Conservation (phyloP, 2,797 vertebrate genomes). For the Sparidentex hasta region DNA sequence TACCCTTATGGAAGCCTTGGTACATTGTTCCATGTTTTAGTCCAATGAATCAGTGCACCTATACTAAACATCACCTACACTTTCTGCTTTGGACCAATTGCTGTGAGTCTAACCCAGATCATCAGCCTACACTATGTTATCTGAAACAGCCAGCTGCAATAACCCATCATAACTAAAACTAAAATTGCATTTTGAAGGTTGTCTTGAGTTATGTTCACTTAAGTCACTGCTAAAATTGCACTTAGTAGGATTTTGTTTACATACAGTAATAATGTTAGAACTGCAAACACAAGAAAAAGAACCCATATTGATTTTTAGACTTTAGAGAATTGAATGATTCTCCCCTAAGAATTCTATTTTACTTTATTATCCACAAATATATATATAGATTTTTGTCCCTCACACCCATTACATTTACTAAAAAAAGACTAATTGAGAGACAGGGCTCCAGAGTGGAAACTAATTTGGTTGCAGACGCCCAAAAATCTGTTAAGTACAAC, state of each 20-base stretch:
- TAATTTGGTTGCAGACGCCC: too few species aligned
- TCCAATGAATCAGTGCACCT: background rate
- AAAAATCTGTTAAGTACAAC: too few species aligned
- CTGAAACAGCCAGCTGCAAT: background rate
- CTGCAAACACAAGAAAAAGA: slow-evolving; percentile 5
- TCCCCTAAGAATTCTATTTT: background rate
- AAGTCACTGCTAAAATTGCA: slow-evolving; percentile 10
- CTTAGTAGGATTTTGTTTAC: slow-evolving; percentile 10
- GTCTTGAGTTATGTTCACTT: background rate
- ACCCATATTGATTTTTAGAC: background rate
- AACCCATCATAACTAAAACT: background rate
- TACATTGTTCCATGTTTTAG: background rate
- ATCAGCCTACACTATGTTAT: background rate
- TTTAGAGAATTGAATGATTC: slow-evolving; percentile 6
- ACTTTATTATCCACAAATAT: background rate
- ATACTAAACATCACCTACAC: background rate
- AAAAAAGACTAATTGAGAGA: background rate
- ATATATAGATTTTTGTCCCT: background rate
- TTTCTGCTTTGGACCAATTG: background rate
- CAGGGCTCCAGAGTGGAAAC: too few species aligned
- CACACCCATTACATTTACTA: background rate
- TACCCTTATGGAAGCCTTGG: background rate
- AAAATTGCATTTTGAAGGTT: slow-evolving; percentile 6
- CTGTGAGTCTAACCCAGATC: background rate
- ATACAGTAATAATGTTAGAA: slow-evolving; percentile 1